Percentiles rank a stretch among this genome's conserved stretches.
Evolutionary conservation across 1,140 invertebrate species (phyloP).

Genomic region (Sinella curviseta): DNA sequence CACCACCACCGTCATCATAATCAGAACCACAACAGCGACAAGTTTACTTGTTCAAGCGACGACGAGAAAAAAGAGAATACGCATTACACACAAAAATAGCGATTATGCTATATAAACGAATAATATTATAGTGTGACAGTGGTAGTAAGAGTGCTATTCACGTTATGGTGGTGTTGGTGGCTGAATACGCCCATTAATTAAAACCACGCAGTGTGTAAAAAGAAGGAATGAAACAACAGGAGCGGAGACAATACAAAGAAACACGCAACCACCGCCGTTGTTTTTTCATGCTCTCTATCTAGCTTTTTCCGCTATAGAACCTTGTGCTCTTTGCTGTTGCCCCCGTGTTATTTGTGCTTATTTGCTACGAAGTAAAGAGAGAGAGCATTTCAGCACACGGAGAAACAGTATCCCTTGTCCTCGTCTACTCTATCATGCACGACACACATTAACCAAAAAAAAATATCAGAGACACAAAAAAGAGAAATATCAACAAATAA

Average conservation of each 20-base stretch:
- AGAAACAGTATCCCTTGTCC: not conserved
- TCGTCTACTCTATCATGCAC: not conserved
- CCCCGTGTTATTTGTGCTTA: conserved; percentile 1
- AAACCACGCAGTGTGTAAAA: conserved; percentile 34
- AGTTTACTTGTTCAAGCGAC: no score
- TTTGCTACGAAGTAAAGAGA: conserved; percentile 2
- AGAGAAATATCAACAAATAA: not conserved
- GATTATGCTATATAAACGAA: no score
- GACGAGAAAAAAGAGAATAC: no score
- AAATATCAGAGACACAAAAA: not conserved
- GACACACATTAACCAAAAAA: not conserved
- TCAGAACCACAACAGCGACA: no score
- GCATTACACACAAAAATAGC: no score
- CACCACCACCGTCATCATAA: no score
- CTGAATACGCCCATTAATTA: conserved; percentile 47
- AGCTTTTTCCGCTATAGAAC: not conserved
- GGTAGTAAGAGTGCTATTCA: not conserved
- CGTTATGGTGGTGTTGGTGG: conserved; percentile 31
- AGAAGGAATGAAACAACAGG: conserved; percentile 30
- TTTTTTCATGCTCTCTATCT: not conserved
- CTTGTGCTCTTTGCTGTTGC: not conserved
- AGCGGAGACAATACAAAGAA: conserved; percentile 26
- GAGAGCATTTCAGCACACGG: not conserved
- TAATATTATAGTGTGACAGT: no score
- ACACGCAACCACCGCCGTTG: conserved; percentile 32